phyloP scores from a whole-genome alignment of 2,797 vertebrate species.

The Dromococcyx pavoninus region DNA sequence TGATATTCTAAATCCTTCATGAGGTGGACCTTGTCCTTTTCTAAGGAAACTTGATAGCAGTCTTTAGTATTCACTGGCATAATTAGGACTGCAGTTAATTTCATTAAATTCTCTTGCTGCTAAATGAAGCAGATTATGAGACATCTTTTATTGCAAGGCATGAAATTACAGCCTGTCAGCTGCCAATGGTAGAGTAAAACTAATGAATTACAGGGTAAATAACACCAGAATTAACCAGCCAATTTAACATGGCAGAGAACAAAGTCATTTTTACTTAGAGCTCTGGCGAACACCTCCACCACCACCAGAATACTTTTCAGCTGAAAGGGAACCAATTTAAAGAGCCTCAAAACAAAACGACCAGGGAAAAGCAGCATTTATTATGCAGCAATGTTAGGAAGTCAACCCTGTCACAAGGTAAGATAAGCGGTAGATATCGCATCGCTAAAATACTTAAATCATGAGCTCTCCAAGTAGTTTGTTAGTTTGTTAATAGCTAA shows the following conservation, averaged over 20 bases:
- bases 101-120: slow-evolving; percentile 99
- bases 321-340: neutral
- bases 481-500: too few relatives aligned
- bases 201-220: slow-evolving; percentile 99
- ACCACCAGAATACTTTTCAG: neutral
- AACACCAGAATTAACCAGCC: slow-evolving; percentile 96
- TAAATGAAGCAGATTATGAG: slow-evolving; percentile 99
- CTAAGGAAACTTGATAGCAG: slow-evolving; percentile 89
- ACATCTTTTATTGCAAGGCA: slow-evolving; percentile 99
- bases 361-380: neutral
- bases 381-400: neutral
- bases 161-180: slow-evolving; percentile 99
- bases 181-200: slow-evolving; percentile 91
- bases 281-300: slow-evolving; percentile 28
- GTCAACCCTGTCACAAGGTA: neutral
- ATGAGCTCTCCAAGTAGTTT: neutral
- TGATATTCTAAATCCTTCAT: slow-evolving; percentile 77
- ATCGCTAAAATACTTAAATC: neutral
- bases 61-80: slow-evolving; percentile 99
- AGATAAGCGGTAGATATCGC: fast-evolving
- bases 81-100: slow-evolving; percentile 99
- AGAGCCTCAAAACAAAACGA: neutral
- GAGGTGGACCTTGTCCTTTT: slow-evolving; percentile 89
- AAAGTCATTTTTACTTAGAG: slow-evolving; percentile 80
- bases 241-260: slow-evolving; percentile 88